These are phyloP conservation scores for Papilio xuthus DNA, from an alignment of 1,140 invertebrate species.

Conservation along the genomic window DNA sequence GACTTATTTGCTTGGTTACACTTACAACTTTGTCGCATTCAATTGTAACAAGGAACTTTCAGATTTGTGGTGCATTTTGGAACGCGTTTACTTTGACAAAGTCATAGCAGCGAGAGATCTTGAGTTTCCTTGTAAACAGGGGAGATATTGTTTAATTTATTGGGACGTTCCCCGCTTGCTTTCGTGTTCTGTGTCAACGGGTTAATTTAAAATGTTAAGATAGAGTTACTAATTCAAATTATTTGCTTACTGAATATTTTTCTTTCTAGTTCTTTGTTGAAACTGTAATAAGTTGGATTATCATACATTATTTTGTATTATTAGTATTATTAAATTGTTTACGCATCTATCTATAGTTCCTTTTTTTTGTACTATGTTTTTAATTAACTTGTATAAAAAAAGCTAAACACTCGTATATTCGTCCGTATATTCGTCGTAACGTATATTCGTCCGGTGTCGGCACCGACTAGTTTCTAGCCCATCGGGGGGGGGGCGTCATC, in stretches of 20 bases:
- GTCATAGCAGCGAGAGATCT: slow-evolving; percentile 58
- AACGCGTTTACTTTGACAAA: slow-evolving; percentile 44
- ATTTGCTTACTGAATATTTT: slow-evolving; percentile 11
- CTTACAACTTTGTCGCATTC: slow-evolving; percentile 45
- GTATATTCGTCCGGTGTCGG: too few species aligned
- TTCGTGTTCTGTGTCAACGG: slow-evolving; percentile 63
- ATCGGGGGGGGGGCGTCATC: too few species aligned
- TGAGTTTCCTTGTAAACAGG: slow-evolving; percentile 64
- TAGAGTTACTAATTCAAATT: slow-evolving; percentile 29
- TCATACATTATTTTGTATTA: not conserved
- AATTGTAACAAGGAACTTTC: not conserved
- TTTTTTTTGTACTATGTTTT: not conserved
- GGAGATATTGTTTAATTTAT: slow-evolving; percentile 72
- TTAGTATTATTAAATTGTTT: not conserved
- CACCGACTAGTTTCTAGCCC: too few species aligned
- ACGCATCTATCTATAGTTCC: not conserved
- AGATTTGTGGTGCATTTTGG: not conserved
- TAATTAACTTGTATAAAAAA: too few species aligned
- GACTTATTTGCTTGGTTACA: slow-evolving; percentile 56
- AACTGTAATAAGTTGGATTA: not conserved
- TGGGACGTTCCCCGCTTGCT: slow-evolving; percentile 52
- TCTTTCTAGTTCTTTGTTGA: slow-evolving; percentile 23
- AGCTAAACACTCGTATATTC: too few species aligned
- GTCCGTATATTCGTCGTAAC: too few species aligned
- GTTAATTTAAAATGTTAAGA: slow-evolving; percentile 66